Evolutionary conservation across 2,888 invertebrate genomes (phyloP).

Genomic region (Orthosia gracilis): DNA sequence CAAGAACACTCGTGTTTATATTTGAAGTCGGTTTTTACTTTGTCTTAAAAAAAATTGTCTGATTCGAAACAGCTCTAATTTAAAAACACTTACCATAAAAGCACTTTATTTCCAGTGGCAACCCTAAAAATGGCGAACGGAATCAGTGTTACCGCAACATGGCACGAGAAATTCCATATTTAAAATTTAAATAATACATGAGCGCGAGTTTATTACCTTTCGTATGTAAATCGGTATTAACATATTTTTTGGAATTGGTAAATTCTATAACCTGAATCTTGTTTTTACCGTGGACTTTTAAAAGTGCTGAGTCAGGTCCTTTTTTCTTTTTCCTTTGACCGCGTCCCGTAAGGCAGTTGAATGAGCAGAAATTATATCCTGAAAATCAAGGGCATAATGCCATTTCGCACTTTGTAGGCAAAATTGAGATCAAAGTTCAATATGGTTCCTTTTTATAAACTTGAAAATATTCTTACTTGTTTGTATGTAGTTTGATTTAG

Average conservation of each 20-base stretch:
- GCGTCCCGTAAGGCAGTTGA: conserved; percentile 11
- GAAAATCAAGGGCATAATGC: neutral
- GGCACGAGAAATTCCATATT: conserved; percentile 43
- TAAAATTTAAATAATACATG: conserved; percentile 48
- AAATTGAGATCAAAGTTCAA: neutral
- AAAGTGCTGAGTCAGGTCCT: conserved; percentile 16
- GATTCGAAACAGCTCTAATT: neutral
- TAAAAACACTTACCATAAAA: conserved; percentile 6
- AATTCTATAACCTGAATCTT: conserved; percentile 34
- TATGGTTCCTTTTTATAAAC: too few species aligned
- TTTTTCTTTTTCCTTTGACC: conserved; percentile 33
- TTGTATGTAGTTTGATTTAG: too few species aligned
- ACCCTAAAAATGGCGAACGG: conserved; percentile 11
- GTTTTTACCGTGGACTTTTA: conserved; percentile 15
- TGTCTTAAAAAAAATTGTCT: too few species aligned
- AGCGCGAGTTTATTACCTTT: conserved; percentile 46
- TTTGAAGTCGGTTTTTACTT: too few species aligned
- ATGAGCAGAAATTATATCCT: conserved; percentile 12
- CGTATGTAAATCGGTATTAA: conserved; percentile 58
- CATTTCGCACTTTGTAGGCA: neutral
- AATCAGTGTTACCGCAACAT: conserved; percentile 42
- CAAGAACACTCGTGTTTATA: too few species aligned
- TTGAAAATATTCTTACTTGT: too few species aligned
- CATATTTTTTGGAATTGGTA: conserved; percentile 54
- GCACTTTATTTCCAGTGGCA: neutral